These are phyloP conservation scores for Cheilosia grossa DNA, from an alignment of 2,888 invertebrate genomes.

Conservation along the genomic window DNA sequence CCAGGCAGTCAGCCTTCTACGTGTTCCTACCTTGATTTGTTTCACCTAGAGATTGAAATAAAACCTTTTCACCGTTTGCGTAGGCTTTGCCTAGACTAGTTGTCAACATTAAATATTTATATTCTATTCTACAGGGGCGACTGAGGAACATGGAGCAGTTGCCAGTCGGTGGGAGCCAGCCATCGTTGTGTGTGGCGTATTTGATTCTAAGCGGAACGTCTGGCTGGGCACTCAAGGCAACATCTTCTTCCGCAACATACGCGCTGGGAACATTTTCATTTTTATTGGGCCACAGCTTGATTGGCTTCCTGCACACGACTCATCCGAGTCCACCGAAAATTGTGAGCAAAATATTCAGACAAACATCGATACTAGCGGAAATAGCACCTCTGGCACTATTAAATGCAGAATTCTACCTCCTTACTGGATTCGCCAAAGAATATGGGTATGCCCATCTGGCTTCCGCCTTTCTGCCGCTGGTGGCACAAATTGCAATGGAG, in stretches of 20 bases:
- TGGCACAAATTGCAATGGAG: slow-evolving; percentile 42
- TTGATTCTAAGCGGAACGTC: slow-evolving; percentile 74
- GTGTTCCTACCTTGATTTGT: no score
- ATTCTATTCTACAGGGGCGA: slow-evolving; percentile 35
- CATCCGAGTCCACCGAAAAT: slow-evolving; percentile 54
- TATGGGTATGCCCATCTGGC: slow-evolving; percentile 55
- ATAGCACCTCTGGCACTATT: slow-evolving; percentile 69
- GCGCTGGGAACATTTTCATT: slow-evolving; percentile 73
- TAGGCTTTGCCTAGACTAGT: slow-evolving; percentile 3
- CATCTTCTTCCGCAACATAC: slow-evolving; percentile 20
- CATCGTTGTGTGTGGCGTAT: slow-evolving; percentile 73
- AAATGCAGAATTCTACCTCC: slow-evolving; percentile 66
- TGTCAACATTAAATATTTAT: slow-evolving; percentile 27
- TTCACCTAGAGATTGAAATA: no score
- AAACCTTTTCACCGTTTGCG: no score
- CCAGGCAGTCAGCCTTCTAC: no score
- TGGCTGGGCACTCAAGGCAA: slow-evolving; percentile 72
- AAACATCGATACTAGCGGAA: slow-evolving; percentile 67
- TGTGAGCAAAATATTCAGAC: slow-evolving; percentile 37
- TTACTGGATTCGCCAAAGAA: slow-evolving; percentile 23
- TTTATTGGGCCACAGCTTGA: slow-evolving; percentile 71
- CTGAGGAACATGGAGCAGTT: slow-evolving; percentile 48
- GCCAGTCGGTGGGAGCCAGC: slow-evolving; percentile 40
- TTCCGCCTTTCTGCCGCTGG: slow-evolving; percentile 56
- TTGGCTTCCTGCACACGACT: slow-evolving; percentile 71